These are phyloP conservation scores for Tetragonula carbonaria DNA, from an alignment of 2,888 invertebrate genomes.

Conservation along the genomic window DNA sequence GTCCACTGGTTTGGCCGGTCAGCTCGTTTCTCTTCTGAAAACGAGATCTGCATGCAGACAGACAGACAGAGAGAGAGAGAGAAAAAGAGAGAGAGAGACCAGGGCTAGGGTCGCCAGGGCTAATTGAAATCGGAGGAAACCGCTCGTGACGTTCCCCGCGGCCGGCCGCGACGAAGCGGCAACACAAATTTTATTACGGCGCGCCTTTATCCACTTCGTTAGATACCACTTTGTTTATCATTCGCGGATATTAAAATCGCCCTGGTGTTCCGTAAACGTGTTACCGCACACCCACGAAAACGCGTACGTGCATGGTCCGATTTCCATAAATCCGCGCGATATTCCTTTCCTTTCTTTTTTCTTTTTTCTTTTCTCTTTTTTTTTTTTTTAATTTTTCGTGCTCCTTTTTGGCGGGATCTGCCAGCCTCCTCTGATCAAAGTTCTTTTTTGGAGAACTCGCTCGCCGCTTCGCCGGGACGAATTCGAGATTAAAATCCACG, in stretches of 20 bases:
- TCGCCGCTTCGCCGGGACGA: neutral
- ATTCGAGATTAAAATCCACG: conserved; percentile 59
- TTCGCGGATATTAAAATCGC: conserved; percentile 79
- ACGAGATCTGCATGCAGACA: neutral
- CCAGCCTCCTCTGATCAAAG: too few relatives aligned
- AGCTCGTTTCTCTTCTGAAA: neutral
- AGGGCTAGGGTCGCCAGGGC: conserved; percentile 43
- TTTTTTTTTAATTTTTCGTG: neutral
- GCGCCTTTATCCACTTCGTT: conserved; percentile 79
- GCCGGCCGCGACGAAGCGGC: conserved; percentile 65
- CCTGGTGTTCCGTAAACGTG: conserved; percentile 33
- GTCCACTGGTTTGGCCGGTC: neutral
- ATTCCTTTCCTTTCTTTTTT: neutral
- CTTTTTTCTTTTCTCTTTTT: neutral
- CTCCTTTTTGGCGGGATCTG: conserved; percentile 12
- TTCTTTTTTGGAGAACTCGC: neutral
- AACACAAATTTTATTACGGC: conserved; percentile 77
- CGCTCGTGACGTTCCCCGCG: conserved; percentile 72
- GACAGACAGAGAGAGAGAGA: neutral
- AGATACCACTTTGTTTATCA: conserved; percentile 80
- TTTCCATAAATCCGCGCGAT: conserved; percentile 61
- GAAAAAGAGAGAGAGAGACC: neutral
- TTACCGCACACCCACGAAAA: neutral
- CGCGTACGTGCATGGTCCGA: conserved; percentile 13
- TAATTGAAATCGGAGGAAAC: conserved; percentile 78